Evolutionary conservation across 2,888 invertebrate species (phyloP).

Genomic region (Campoplex nolae): DNA sequence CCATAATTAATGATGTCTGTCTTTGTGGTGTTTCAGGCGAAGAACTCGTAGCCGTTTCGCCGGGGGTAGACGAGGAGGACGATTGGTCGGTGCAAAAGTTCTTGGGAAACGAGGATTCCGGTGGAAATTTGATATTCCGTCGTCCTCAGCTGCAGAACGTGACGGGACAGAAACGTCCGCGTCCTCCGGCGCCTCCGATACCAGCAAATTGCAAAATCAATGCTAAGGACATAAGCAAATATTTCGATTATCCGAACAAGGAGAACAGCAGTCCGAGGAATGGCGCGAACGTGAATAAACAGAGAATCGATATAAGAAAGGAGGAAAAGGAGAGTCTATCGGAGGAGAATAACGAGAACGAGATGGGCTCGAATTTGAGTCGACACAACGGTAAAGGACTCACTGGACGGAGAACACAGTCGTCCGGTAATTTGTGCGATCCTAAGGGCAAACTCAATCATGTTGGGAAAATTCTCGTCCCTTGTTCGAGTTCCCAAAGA

Average conservation of each 20-base stretch:
- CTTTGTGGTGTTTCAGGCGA: slow-evolving; percentile 78
- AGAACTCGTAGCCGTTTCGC: slow-evolving; percentile 76
- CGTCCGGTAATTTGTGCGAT: slow-evolving; percentile 91
- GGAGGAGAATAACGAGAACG: slow-evolving; percentile 74
- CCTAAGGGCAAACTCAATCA: slow-evolving; percentile 82
- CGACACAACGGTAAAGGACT: slow-evolving; percentile 90
- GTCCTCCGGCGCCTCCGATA: slow-evolving; percentile 73
- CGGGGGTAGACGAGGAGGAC: slow-evolving; percentile 73
- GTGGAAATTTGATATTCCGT: slow-evolving; percentile 71
- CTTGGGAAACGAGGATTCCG: slow-evolving; percentile 73
- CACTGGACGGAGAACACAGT: slow-evolving; percentile 90
- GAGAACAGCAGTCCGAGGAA: slow-evolving; percentile 78
- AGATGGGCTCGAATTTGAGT: slow-evolving; percentile 93
- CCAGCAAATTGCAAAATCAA: slow-evolving; percentile 76
- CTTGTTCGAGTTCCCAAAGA: slow-evolving; percentile 80
- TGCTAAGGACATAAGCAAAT: slow-evolving; percentile 79
- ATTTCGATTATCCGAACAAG: slow-evolving; percentile 80
- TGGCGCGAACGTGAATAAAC: slow-evolving; percentile 72
- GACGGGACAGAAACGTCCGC: slow-evolving; percentile 69
- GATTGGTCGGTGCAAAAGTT: slow-evolving; percentile 75
- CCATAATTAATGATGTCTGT: not conserved
- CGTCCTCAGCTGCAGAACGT: slow-evolving; percentile 74
- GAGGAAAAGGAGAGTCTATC: slow-evolving; percentile 42
- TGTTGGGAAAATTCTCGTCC: slow-evolving; percentile 81
- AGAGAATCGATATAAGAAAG: slow-evolving; percentile 52